Conservation (phyloP, 2,113 vertebrate genomes). For the Cephalopterus ornatus region DNA sequence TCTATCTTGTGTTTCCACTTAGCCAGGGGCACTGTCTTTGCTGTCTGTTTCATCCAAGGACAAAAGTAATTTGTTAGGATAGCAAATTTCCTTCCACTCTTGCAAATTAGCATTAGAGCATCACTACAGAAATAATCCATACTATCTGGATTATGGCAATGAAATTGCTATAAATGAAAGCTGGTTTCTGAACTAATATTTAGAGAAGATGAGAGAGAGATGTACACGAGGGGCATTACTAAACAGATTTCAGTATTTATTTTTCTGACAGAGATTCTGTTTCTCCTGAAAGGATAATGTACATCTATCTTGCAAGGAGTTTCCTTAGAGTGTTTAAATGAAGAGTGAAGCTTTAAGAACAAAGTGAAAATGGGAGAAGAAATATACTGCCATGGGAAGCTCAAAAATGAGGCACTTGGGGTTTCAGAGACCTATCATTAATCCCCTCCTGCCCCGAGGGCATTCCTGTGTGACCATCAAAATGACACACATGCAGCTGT, state of each 20-base stretch:
- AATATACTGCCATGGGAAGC: constrained; percentile 21
- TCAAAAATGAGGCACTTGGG: constrained; percentile 21
- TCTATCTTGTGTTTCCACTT: constrained; percentile 47
- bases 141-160: constrained; percentile 42
- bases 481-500: background rate
- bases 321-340: constrained; percentile 52
- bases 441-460: constrained; percentile 32
- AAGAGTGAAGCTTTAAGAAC: constrained; percentile 52
- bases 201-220: constrained; percentile 47
- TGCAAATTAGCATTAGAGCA: constrained; percentile 58
- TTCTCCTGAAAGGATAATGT: background rate
- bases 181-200: constrained; percentile 71
- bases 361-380: constrained; percentile 52
- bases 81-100: constrained; percentile 57
- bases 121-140: constrained; percentile 56
- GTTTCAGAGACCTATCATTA: constrained; percentile 39
- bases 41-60: constrained; percentile 62
- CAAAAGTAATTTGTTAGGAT: constrained; percentile 61
- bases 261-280: background rate
- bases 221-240: constrained; percentile 29
- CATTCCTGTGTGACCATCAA: constrained; percentile 28
- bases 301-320: background rate
- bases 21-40: constrained; percentile 50
- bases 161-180: constrained; percentile 35
- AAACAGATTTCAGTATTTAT: constrained; percentile 31